Evolutionary conservation across 1,140 invertebrate species (phyloP).

Genomic region (Anagrus nilaparvatae): DNA sequence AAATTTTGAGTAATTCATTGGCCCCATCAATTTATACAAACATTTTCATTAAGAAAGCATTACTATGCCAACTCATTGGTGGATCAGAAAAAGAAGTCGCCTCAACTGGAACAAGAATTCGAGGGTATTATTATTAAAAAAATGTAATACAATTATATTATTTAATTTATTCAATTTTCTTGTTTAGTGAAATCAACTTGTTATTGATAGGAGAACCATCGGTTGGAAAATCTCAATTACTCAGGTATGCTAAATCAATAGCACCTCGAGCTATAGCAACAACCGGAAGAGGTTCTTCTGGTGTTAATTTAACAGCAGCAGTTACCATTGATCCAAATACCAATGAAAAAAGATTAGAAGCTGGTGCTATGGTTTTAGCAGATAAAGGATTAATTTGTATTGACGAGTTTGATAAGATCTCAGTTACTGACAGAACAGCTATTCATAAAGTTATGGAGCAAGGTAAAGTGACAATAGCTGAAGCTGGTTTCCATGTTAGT

Average conservation of each 20-base stretch:
- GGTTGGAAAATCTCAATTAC: slow-evolving; percentile 95
- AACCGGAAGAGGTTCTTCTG: slow-evolving; percentile 90
- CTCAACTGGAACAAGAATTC: slow-evolving; percentile 88
- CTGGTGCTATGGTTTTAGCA: slow-evolving; percentile 98
- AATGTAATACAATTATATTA: too few relatives aligned
- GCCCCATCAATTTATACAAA: slow-evolving; percentile 98
- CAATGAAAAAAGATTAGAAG: slow-evolving; percentile 86
- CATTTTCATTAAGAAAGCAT: slow-evolving; percentile 93
- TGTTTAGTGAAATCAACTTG: slow-evolving; percentile 84
- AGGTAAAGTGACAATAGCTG: slow-evolving; percentile 92
- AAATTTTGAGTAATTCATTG: slow-evolving; percentile 80
- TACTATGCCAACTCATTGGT: slow-evolving; percentile 89
- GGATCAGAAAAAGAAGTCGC: slow-evolving; percentile 94
- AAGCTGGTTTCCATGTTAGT: slow-evolving; percentile 96
- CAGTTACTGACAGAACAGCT: slow-evolving; percentile 97
- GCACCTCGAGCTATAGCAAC: slow-evolving; percentile 94
- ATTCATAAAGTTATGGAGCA: slow-evolving; percentile 99
- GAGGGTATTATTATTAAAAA: slow-evolving; percentile 82
- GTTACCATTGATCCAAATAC: slow-evolving; percentile 94
- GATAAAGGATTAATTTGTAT: slow-evolving; percentile 98
- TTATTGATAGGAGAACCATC: slow-evolving; percentile 97
- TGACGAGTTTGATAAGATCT: slow-evolving; percentile 99
- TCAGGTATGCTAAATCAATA: slow-evolving; percentile 89
- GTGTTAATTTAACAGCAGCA: slow-evolving; percentile 96
- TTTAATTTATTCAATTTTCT: neutral